phyloP scores from a whole-genome alignment of 2,888 invertebrate species.

The Drosophila lutescens region DNA sequence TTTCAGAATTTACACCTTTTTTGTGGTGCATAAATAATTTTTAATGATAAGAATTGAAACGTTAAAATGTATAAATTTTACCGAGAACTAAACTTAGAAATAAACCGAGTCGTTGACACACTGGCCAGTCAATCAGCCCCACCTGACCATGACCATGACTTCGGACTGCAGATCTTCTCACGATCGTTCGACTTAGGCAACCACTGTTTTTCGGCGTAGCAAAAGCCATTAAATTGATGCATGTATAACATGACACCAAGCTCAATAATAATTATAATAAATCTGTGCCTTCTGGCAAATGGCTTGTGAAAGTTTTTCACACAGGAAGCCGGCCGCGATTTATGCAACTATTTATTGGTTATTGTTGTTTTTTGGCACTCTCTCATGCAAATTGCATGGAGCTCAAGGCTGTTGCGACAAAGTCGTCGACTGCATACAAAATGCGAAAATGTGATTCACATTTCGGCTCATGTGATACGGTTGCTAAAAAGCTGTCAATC shows the following conservation, averaged over 20 bases:
- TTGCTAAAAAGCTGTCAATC: constrained; percentile 46
- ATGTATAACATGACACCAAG: constrained; percentile 41
- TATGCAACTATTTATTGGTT: constrained; percentile 61
- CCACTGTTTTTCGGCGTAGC: constrained; percentile 12
- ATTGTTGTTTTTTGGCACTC: constrained; percentile 37
- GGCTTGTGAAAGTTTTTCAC: constrained; percentile 68
- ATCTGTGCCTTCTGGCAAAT: constrained; percentile 33
- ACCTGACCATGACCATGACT: constrained; percentile 69
- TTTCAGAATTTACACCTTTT: neutral
- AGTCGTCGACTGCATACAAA: constrained; percentile 60
- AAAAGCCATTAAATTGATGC: constrained; percentile 48
- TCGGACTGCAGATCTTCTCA: constrained; percentile 23
- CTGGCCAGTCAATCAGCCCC: constrained; percentile 31
- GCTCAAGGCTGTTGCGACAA: constrained; percentile 65
- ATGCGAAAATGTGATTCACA: constrained; percentile 61
- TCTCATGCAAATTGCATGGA: constrained; percentile 55
- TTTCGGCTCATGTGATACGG: constrained; percentile 42
- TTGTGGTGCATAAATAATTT: neutral
- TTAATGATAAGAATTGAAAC: neutral
- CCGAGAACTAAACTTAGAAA: neutral
- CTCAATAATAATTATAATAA: constrained; percentile 57
- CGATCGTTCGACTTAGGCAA: constrained; percentile 25
- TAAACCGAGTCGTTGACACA: constrained; percentile 40
- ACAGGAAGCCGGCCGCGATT: constrained; percentile 68
- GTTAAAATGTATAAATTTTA: neutral